Conservation (phyloP, 2,113 vertebrate genomes). For the Cyprinodon variegatus region DNA sequence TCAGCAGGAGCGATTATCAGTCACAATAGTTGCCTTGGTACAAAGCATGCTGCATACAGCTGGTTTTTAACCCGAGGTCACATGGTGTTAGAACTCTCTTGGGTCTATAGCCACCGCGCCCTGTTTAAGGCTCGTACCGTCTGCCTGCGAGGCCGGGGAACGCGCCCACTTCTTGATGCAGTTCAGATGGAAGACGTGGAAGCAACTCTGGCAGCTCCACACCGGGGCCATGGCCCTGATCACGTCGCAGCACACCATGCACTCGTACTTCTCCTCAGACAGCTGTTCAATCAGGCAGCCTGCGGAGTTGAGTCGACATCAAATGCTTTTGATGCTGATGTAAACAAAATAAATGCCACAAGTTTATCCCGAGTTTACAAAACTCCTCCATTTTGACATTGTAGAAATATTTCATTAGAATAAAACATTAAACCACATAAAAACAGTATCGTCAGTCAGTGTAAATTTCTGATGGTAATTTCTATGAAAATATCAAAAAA, state of each 20-base stretch:
- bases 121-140: slow-evolving; percentile 77
- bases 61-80: not conserved
- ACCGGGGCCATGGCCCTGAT: slow-evolving; percentile 89
- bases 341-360: too few species aligned
- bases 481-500: too few species aligned
- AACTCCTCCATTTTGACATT: too few species aligned
- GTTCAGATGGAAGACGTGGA: slow-evolving; percentile 95
- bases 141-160: slow-evolving; percentile 94
- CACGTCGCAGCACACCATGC: slow-evolving; percentile 98
- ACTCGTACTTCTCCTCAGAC: slow-evolving; percentile 96
- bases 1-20: slow-evolving; percentile 17
- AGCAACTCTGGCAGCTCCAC: slow-evolving; percentile 97
- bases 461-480: too few species aligned
- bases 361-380: too few species aligned
- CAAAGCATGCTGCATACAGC: slow-evolving; percentile 5
- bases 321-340: too few species aligned
- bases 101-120: not conserved
- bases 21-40: slow-evolving; percentile 6
- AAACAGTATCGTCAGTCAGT: too few species aligned
- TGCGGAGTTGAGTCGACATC: slow-evolving; percentile 44
- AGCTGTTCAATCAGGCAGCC: slow-evolving; percentile 95
- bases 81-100: not conserved
- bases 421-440: too few species aligned
- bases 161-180: slow-evolving; percentile 98
- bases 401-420: too few species aligned